These are phyloP conservation scores for Enteromius mattozi DNA, from an alignment of 2,797 vertebrate genomes.

Conservation along the genomic window DNA sequence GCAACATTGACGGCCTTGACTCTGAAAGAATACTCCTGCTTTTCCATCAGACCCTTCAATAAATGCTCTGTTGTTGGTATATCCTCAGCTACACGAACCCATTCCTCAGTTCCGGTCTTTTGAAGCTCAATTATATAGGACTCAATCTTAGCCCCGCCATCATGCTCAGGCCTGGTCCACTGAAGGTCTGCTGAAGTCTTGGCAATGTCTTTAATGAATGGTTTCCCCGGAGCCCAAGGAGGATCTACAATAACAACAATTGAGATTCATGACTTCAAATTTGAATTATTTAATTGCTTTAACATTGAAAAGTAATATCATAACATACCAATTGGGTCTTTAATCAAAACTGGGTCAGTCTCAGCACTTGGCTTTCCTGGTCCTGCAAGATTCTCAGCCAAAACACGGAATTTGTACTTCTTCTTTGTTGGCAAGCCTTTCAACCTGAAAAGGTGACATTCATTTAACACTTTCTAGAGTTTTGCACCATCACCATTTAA, in stretches of 20 bases:
- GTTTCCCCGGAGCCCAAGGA: conserved; percentile 97
- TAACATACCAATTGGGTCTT: conserved; percentile 90
- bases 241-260: conserved; percentile 81
- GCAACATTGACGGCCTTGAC: conserved; percentile 92
- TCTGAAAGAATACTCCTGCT: conserved; percentile 96
- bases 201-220: conserved; percentile 88
- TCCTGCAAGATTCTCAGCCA: conserved; percentile 98
- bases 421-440: conserved; percentile 96
- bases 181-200: conserved; percentile 86
- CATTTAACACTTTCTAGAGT: neutral
- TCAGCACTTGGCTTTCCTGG: conserved; percentile 91
- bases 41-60: conserved; percentile 91
- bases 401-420: conserved; percentile 93
- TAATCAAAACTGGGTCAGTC: conserved; percentile 92
- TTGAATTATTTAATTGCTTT: neutral
- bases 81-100: conserved; percentile 93
- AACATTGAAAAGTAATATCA: neutral
- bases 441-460: conserved; percentile 77
- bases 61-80: conserved; percentile 89
- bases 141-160: conserved; percentile 96
- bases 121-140: conserved; percentile 93
- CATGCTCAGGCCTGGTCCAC: conserved; percentile 96
- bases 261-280: neutral
- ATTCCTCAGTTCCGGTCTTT: conserved; percentile 95
- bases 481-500: neutral